A percentile compares a stretch with the other conserved stretches of the same genome.
Conservation (phyloP, 53 echinoderm and acorn worm species). For the Antedon mediterranea region DNA sequence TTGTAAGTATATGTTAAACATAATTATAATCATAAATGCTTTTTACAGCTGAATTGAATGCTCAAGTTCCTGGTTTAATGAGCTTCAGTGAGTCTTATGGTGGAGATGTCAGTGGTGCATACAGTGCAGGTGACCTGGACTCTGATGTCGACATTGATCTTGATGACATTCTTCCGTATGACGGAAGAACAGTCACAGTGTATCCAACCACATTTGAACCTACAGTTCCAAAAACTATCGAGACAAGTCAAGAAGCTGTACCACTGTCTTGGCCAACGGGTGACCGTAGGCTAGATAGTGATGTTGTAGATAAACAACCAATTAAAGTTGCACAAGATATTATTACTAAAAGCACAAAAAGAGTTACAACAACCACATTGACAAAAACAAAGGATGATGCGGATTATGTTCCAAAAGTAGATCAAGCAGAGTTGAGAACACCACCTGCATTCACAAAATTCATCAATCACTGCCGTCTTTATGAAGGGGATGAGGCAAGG, state of each 20-base stretch:
- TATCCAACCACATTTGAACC: neutral
- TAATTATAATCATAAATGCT: neutral
- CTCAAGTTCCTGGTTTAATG: conserved; percentile 34
- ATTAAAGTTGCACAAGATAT: conserved; percentile 24
- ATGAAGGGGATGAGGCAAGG: conserved; percentile 58
- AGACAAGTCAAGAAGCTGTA: neutral
- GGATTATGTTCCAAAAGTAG: conserved; percentile 14
- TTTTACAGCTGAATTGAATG: conserved; percentile 33
- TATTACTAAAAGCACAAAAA: conserved; percentile 59
- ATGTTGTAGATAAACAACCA: neutral
- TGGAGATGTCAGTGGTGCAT: conserved; percentile 92
- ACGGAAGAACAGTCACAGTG: conserved; percentile 36
- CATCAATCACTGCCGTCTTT: conserved; percentile 78
- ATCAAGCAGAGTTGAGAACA: conserved; percentile 21
- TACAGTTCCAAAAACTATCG: neutral
- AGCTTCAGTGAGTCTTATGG: conserved; percentile 98
- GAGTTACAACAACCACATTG: conserved; percentile 65
- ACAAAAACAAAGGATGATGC: conserved; percentile 22
- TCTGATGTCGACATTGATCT: conserved; percentile 88
- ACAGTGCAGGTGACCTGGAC: conserved; percentile 85
- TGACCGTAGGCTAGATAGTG: conserved; percentile 7
- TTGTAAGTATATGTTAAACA: too few relatives aligned
- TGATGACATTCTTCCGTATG: conserved; percentile 86
- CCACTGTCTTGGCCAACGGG: conserved; percentile 13
- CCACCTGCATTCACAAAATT: conserved; percentile 85